Conservation (phyloP, 1,140 invertebrate species). For the Drosophila pseudoobscura region DNA sequence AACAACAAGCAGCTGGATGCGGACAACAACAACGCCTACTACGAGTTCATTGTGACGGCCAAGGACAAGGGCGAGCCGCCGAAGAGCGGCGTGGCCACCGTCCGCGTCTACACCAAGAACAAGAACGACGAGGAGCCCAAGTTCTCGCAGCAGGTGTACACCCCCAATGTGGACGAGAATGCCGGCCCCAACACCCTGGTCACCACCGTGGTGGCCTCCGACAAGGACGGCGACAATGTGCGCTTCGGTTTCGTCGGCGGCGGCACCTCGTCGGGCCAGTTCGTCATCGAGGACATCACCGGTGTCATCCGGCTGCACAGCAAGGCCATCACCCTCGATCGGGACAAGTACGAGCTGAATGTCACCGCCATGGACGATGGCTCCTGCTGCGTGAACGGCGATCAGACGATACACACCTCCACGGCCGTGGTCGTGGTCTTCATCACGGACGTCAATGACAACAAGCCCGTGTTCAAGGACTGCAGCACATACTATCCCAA, state of each 20-base stretch:
- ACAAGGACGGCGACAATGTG: conserved; percentile 97
- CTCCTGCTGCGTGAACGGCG: conserved; percentile 94
- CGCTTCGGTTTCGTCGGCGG: conserved; percentile 96
- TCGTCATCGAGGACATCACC: conserved; percentile 97
- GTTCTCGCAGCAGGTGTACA: conserved; percentile 98
- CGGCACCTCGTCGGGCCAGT: conserved; percentile 94
- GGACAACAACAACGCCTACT: conserved; percentile 98
- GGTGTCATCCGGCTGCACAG: conserved; percentile 95
- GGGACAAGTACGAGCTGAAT: conserved; percentile 96
- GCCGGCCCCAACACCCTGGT: conserved; percentile 96
- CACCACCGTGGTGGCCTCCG: conserved; percentile 96
- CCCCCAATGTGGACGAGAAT: conserved; percentile 97
- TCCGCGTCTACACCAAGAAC: conserved; percentile 97
- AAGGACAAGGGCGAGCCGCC: conserved; percentile 96
- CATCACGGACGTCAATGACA: conserved; percentile 98
- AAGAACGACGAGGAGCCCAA: conserved; percentile 98
- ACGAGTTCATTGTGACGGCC: conserved; percentile 95
- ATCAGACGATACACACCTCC: conserved; percentile 93
- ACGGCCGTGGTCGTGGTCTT: conserved; percentile 98
- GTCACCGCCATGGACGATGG: conserved; percentile 97
- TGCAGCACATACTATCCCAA: conserved; percentile 96
- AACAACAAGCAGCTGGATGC: conserved; percentile 97
- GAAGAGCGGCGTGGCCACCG: conserved; percentile 95
- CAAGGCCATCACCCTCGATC: conserved; percentile 92
- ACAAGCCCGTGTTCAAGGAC: conserved; percentile 96